These are phyloP conservation scores for Artemisiospiza belli DNA, from an alignment of 2,113 vertebrate species.

Conservation along the genomic window DNA sequence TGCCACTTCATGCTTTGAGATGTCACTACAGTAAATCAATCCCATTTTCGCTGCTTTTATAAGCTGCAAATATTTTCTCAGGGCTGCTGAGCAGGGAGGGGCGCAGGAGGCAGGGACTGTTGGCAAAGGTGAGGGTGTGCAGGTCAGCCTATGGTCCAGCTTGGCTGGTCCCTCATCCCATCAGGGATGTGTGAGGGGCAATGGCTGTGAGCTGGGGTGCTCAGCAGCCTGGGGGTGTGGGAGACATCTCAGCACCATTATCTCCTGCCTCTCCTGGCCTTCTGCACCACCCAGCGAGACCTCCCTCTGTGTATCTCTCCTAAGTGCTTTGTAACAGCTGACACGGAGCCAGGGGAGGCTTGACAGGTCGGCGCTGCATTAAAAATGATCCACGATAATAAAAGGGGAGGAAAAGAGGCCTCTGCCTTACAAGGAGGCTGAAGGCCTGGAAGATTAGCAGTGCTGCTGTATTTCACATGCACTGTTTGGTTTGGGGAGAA, in stretches of 20 bases:
- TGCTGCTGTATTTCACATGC: fast-evolving
- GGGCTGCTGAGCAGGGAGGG: not conserved
- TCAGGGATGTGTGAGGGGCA: not conserved
- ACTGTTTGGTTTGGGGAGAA: not conserved
- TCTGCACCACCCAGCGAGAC: not conserved
- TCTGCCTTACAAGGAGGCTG: not conserved
- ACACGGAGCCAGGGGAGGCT: not conserved
- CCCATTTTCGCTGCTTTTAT: not conserved
- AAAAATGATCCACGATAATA: not conserved
- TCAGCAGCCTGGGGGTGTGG: fast-evolving
- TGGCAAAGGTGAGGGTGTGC: fast-evolving
- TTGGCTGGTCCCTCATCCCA: not conserved
- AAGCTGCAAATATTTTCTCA: not conserved
- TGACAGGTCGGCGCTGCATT: not conserved
- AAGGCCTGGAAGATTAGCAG: not conserved
- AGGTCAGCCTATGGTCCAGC: not conserved
- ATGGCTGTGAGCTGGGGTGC: not conserved
- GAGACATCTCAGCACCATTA: not conserved
- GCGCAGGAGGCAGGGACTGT: not conserved
- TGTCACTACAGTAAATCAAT: not conserved
- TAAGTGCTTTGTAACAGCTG: not conserved
- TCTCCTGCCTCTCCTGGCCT: fast-evolving
- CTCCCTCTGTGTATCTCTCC: not conserved
- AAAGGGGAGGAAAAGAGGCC: not conserved
- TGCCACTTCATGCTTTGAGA: conserved; percentile 13